Percentiles rank a stretch among this genome's conserved stretches.
phyloP scores from a whole-genome alignment of 2,797 vertebrate genomes.

The Xenopus petersii region DNA sequence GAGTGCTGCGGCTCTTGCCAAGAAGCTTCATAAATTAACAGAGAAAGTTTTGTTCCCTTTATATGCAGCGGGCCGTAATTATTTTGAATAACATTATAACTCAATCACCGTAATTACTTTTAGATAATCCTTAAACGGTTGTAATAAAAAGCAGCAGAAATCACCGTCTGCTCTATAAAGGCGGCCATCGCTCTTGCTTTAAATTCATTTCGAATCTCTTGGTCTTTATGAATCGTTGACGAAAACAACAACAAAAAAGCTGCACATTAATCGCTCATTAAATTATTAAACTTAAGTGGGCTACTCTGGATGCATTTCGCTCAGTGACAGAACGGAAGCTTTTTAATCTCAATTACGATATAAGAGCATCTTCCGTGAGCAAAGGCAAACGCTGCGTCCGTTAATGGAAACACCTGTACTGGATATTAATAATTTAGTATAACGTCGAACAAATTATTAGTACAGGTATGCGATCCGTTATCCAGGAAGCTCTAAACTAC shows the following conservation, averaged over 20 bases:
- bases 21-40: conserved; percentile 82
- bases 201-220: conserved; percentile 58
- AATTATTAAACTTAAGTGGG: conserved; percentile 13
- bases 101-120: conserved; percentile 88
- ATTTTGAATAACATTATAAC: conserved; percentile 76
- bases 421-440: too few relatives aligned
- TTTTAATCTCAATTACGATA: conserved; percentile 15
- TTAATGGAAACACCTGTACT: conserved; percentile 27
- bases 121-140: conserved; percentile 79
- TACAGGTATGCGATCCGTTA: too few relatives aligned
- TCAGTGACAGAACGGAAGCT: conserved; percentile 13
- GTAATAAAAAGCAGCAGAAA: conserved; percentile 64
- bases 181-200: conserved; percentile 73
- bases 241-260: conserved; percentile 61
- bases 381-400: conserved; percentile 32
- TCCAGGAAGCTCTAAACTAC: too few relatives aligned
- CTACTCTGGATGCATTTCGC: neutral
- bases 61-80: conserved; percentile 72
- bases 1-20: conserved; percentile 79
- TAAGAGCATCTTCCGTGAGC: too few relatives aligned
- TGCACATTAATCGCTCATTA: conserved; percentile 54
- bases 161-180: conserved; percentile 68
- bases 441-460: too few relatives aligned
- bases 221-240: conserved; percentile 72
- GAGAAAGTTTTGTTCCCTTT: conserved; percentile 86